Base-by-base conservation (phyloP, 1,140 invertebrate species). In the Cotesia glomerata region DNA sequence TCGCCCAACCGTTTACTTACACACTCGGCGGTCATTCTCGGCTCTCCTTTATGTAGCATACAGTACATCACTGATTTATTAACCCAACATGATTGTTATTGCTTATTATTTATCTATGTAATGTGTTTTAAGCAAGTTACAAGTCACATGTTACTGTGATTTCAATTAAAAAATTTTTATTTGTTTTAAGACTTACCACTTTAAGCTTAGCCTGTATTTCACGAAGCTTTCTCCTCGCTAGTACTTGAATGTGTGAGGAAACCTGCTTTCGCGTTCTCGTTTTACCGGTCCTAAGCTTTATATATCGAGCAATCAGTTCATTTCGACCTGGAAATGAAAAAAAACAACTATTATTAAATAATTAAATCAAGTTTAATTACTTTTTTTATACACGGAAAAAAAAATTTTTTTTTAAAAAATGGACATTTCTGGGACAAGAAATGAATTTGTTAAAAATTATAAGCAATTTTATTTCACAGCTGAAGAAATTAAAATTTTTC, bases 251-350 rank as follows among this genome's bases (percentile, higher is more conserved):
- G 86, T 99, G 98, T 79, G 97, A 98, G 76, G 97, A 99, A 78
- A 99, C 98, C 90, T 99, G 98, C 89, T 99, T 99, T 81, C 98
- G 90, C 82, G 98, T 99, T 86, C 98, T 92, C 85, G 97, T 99
- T 88, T 99, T 99, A 65, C 98, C 98, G 73, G 98, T 99, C 79
- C 98, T 91, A 78, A 99, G 89, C 91, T 99, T 99, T 83, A 99
- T 99, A 89, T 99, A 99, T 80, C 98, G 91, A 75, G 98, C 98
- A 88, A 99, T 99, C 81, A 99, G 90, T 90, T 99, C 98, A 90
- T 99, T 99, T 77, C 98, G 93, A 82, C 98, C 98, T 99, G 90
- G 76, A 91, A 91, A 74, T 86, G 66, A 79, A 80, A 79, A 13
- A 18, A 13, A 39, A 36, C 18, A 71, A 49, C 59, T 45, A 68